Evolutionary conservation across 1,140 invertebrate species (phyloP).

Genomic region (Aphelenchoides avenae): DNA sequence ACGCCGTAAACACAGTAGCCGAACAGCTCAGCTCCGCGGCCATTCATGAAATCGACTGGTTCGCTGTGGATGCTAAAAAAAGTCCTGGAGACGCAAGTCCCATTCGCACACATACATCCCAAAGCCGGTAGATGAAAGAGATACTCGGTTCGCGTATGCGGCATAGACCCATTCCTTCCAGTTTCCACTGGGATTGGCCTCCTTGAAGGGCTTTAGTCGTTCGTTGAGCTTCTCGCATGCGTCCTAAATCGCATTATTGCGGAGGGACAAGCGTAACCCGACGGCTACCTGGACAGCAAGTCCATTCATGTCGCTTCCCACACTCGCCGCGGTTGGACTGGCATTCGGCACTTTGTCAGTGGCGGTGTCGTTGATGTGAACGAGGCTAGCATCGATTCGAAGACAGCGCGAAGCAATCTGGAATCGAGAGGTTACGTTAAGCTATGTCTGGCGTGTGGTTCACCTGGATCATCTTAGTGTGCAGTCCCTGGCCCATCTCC

Average conservation of each 20-base stretch:
- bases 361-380: conserved; percentile 80
- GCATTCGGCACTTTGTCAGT: conserved; percentile 93
- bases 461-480: conserved; percentile 88
- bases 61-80: conserved; percentile 50
- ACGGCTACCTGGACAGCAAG: conserved; percentile 79
- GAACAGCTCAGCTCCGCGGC: conserved; percentile 53
- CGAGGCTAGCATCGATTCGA: conserved; percentile 71
- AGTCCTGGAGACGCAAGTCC: background rate
- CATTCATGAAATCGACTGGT: conserved; percentile 45
- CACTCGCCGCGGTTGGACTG: conserved; percentile 82
- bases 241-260: conserved; percentile 62
- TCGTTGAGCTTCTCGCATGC: conserved; percentile 76
- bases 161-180: conserved; percentile 79
- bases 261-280: background rate
- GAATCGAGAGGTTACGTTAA: conserved; percentile 66
- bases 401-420: conserved; percentile 71
- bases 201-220: conserved; percentile 73
- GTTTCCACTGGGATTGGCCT: conserved; percentile 71
- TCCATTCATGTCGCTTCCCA: conserved; percentile 85
- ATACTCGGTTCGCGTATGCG: conserved; percentile 76
- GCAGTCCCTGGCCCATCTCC: conserved; percentile 92
- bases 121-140: conserved; percentile 77
- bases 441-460: background rate
- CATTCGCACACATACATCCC: conserved; percentile 63
- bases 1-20: conserved; percentile 58